Evolutionary conservation across 1,140 invertebrate species (phyloP).

Genomic region (Panonychus citri): DNA sequence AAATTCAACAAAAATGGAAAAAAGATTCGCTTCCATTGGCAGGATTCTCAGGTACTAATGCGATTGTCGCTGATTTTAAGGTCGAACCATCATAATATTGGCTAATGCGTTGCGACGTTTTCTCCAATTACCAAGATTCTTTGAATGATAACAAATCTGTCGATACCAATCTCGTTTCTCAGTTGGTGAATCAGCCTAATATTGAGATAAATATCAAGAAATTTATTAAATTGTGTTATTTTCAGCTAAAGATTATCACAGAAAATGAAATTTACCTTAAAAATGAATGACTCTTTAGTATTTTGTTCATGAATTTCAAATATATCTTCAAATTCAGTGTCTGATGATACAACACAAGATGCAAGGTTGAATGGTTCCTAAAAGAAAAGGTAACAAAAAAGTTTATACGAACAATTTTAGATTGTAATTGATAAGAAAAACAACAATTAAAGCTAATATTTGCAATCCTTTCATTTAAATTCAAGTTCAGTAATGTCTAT

Average conservation of each 20-base stretch:
- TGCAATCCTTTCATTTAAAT: too few relatives aligned
- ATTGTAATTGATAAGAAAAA: too few relatives aligned
- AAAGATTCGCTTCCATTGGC: too few relatives aligned
- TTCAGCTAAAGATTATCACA: background rate
- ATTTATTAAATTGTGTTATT: too few relatives aligned
- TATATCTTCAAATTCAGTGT: constrained; percentile 67
- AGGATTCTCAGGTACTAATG: too few relatives aligned
- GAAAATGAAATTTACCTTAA: constrained; percentile 42
- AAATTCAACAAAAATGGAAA: too few relatives aligned
- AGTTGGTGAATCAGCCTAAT: constrained; percentile 57
- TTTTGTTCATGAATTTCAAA: constrained; percentile 83
- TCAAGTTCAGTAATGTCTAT: too few relatives aligned
- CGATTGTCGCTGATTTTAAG: too few relatives aligned
- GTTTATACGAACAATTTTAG: too few relatives aligned
- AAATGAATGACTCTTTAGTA: constrained; percentile 74
- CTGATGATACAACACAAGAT: constrained; percentile 63
- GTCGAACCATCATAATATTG: constrained; percentile 60
- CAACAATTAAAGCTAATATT: too few relatives aligned
- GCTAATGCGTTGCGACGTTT: constrained; percentile 67
- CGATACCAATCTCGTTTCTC: constrained; percentile 67
- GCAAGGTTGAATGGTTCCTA: constrained; percentile 51
- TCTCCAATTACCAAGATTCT: constrained; percentile 71
- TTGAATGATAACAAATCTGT: constrained; percentile 63
- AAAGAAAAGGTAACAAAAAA: too few relatives aligned
- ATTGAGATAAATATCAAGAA: background rate